These are phyloP conservation scores for Mormyrus hasselquistii DNA, from an alignment of 2,797 vertebrate genomes.

Conservation along the genomic window DNA sequence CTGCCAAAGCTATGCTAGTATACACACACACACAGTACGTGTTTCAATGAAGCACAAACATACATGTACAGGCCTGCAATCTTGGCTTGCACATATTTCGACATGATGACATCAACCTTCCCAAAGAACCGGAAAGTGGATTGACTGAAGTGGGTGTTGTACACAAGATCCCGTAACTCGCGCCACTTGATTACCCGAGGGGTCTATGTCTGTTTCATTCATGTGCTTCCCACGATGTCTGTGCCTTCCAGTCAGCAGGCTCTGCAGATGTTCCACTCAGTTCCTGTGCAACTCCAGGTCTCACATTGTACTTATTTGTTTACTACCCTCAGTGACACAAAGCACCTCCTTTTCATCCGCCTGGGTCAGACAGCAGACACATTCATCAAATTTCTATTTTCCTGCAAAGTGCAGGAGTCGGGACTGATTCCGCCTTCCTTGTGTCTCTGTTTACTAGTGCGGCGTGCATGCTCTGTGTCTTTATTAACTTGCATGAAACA, in stretches of 20 bases:
- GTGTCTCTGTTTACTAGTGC: background rate
- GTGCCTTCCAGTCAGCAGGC: background rate
- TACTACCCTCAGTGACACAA: constrained; percentile 7
- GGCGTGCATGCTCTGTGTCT: background rate
- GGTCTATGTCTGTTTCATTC: background rate
- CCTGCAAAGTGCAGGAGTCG: background rate
- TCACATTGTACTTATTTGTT: constrained; percentile 14
- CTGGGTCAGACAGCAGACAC: background rate
- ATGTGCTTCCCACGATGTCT: background rate
- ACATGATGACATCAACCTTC: constrained; percentile 4
- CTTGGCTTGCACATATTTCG: background rate
- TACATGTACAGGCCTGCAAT: background rate
- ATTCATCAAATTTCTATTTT: background rate
- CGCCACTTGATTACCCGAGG: background rate
- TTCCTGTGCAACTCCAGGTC: background rate
- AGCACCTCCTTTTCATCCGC: constrained; percentile 16
- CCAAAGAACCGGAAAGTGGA: background rate
- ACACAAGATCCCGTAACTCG: background rate
- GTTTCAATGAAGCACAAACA: background rate
- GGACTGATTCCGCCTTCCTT: background rate
- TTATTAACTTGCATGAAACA: background rate
- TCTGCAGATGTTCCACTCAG: constrained; percentile 11
- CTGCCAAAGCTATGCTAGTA: background rate
- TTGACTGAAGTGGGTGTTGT: background rate
- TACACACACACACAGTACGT: background rate